phyloP scores from a whole-genome alignment of 2,888 invertebrate genomes.

The Stenodema calcarata region DNA sequence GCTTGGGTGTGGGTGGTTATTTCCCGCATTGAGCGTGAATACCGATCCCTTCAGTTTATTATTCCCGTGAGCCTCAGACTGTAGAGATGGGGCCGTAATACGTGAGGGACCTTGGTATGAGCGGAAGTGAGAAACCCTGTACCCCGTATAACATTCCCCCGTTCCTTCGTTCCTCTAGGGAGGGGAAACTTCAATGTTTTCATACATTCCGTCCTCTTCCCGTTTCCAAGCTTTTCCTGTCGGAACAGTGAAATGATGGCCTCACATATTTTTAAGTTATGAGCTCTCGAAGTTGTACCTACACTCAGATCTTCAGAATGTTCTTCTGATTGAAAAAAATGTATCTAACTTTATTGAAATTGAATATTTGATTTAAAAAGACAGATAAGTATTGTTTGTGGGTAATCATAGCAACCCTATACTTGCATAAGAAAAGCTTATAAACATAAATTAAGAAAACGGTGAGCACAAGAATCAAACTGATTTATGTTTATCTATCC shows the following conservation, averaged over 20 bases:
- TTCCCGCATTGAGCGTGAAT: neutral
- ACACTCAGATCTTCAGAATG: too few relatives aligned
- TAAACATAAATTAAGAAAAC: too few relatives aligned
- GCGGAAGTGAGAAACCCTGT: neutral
- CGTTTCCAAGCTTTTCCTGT: neutral
- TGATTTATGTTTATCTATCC: too few relatives aligned
- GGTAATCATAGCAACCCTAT: too few relatives aligned
- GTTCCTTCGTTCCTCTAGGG: neutral
- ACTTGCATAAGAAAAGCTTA: too few relatives aligned
- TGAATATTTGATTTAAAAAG: too few relatives aligned
- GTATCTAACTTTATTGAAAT: too few relatives aligned
- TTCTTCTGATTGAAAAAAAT: too few relatives aligned
- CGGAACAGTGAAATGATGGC: neutral
- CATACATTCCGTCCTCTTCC: neutral
- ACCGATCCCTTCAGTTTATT: neutral
- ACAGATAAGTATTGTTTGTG: too few relatives aligned
- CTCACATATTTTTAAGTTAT: too few relatives aligned
- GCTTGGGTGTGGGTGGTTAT: neutral
- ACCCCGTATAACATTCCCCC: neutral
- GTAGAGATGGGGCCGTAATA: neutral
- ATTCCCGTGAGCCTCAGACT: neutral
- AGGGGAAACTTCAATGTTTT: neutral
- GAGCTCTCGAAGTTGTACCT: too few relatives aligned
- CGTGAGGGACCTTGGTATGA: neutral
- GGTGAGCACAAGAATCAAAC: too few relatives aligned